A percentile compares a stretch with the other conserved stretches of the same genome.
Conservation (phyloP, 2,888 invertebrate genomes). For the Labia minor region DNA sequence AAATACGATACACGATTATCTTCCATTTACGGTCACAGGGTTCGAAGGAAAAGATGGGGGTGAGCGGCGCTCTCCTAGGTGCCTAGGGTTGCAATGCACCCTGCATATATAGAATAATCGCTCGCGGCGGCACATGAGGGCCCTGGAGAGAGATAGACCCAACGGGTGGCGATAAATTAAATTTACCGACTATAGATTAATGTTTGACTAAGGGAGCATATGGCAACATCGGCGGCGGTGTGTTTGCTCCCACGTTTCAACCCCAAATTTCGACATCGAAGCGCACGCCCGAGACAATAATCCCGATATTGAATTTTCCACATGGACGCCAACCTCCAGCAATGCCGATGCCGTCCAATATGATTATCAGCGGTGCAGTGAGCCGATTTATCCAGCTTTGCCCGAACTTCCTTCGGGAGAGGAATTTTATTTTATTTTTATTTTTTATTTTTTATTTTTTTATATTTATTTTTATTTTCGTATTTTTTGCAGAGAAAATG, state of each 20-base stretch:
- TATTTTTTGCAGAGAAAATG: too few species aligned
- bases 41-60: neutral
- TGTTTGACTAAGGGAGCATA: conserved; percentile 13
- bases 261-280: conserved; percentile 1
- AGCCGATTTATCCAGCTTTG: conserved; percentile 7
- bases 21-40: conserved; percentile 6
- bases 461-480: too few species aligned
- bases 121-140: conserved; percentile 13
- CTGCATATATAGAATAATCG: neutral
- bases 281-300: conserved; percentile 13
- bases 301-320: conserved; percentile 13
- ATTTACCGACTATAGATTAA: conserved; percentile 8
- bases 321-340: conserved; percentile 7
- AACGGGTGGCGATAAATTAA: neutral
- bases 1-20: conserved; percentile 13
- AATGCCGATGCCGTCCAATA: conserved; percentile 8
- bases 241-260: conserved; percentile 5
- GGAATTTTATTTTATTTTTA: neutral
- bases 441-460: too few species aligned
- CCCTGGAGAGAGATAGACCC: neutral
- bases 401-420: neutral
- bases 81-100: neutral
- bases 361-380: neutral
- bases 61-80: neutral
- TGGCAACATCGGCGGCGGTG: conserved; percentile 3